Conservation (phyloP, 1,140 invertebrate genomes). For the Conus betulinus region DNA sequence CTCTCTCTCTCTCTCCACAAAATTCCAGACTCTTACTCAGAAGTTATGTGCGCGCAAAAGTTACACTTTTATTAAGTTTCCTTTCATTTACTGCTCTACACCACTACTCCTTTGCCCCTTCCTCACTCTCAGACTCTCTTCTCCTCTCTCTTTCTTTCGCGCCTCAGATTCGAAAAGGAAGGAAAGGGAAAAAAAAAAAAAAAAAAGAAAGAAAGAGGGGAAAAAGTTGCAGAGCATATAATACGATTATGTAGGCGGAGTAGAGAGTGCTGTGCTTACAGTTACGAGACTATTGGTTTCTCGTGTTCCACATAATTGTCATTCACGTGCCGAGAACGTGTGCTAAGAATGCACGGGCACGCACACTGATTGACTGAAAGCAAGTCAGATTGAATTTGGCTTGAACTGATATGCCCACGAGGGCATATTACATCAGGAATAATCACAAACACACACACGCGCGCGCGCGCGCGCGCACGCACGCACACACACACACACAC, state of each 20-base stretch:
- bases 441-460: too few species aligned
- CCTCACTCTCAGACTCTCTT: background rate
- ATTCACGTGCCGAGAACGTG: background rate
- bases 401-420: too few species aligned
- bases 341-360: background rate
- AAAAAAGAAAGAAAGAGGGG: background rate
- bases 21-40: background rate
- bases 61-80: constrained; percentile 1
- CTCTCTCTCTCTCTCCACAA: background rate
- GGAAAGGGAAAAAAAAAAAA: background rate
- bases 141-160: background rate
- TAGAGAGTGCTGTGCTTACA: background rate
- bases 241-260: background rate
- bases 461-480: background rate
- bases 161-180: background rate
- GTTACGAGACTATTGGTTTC: constrained; percentile 2
- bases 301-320: background rate
- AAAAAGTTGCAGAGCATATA: background rate
- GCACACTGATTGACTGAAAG: background rate
- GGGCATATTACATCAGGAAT: too few species aligned
- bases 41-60: constrained; percentile 1
- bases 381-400: too few species aligned
- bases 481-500: background rate
- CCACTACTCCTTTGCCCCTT: background rate
- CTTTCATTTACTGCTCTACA: background rate